These are phyloP conservation scores for Cephus sareptanus DNA, from an alignment of 2,888 invertebrate genomes.

Conservation along the genomic window DNA sequence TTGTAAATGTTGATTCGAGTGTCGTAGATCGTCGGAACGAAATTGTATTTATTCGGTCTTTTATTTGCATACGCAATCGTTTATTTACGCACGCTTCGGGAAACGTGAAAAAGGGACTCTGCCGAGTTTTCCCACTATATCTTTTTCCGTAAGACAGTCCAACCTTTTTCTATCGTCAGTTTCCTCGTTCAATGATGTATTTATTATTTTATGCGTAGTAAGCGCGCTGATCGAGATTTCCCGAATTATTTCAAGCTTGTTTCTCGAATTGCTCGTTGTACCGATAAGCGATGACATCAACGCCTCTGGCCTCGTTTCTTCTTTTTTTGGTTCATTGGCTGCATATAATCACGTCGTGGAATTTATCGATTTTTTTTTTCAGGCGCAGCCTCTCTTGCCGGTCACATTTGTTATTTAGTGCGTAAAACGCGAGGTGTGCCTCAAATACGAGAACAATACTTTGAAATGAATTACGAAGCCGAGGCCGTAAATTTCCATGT, in stretches of 20 bases:
- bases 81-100: not conserved
- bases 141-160: no score
- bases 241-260: no score
- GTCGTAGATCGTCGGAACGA: not conserved
- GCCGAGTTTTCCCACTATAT: not conserved
- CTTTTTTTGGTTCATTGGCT: not conserved
- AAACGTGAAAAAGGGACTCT: not conserved
- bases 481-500: not conserved
- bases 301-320: not conserved
- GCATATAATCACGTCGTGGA: not conserved
- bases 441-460: not conserved
- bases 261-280: no score
- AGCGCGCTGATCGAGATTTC: no score
- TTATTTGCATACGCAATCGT: not conserved
- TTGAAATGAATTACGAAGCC: not conserved
- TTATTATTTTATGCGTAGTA: not conserved
- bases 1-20: not conserved
- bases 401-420: not conserved
- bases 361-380: not conserved
- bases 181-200: not conserved
- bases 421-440: not conserved
- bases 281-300: not conserved
- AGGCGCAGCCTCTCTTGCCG: not conserved
- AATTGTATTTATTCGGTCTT: not conserved
- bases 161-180: not conserved